A percentile compares a stretch with the other conserved stretches of the same genome.
Evolutionary conservation across 2,888 invertebrate species (phyloP).

Genomic region (Drosophila stalkeri): DNA sequence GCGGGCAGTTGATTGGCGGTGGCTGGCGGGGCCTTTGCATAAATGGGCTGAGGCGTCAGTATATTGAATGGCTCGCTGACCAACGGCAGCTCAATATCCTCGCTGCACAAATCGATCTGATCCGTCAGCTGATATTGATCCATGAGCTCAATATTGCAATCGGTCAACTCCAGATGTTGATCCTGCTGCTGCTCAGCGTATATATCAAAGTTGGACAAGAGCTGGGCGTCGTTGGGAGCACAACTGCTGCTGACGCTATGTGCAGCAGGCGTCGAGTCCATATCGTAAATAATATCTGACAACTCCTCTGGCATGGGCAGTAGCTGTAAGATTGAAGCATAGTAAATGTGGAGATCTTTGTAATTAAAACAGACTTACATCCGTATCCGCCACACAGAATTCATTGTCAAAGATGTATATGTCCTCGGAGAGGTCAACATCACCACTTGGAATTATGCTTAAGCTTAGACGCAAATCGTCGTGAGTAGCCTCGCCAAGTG

Average conservation of each 20-base stretch:
- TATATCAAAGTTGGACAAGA: constrained; percentile 73
- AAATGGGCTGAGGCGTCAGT: constrained; percentile 53
- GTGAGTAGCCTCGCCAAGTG: constrained; percentile 61
- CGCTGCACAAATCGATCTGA: constrained; percentile 82
- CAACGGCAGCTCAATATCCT: constrained; percentile 74
- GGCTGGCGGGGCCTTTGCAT: constrained; percentile 37
- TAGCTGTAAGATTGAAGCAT: constrained; percentile 12
- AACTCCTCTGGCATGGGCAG: constrained; percentile 79
- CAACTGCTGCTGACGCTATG: constrained; percentile 41
- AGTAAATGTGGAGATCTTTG: background rate
- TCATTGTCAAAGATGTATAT: constrained; percentile 80
- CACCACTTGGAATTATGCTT: constrained; percentile 62
- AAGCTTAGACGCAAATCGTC: constrained; percentile 58
- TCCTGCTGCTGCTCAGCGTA: constrained; percentile 62
- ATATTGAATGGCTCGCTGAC: constrained; percentile 74
- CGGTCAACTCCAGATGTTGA: constrained; percentile 80
- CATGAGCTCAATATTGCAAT: constrained; percentile 84
- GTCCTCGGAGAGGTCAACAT: constrained; percentile 65
- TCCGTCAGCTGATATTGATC: constrained; percentile 83
- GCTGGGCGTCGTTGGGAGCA: constrained; percentile 75
- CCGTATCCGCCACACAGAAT: constrained; percentile 52
- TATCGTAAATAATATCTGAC: constrained; percentile 78
- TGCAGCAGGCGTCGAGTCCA: constrained; percentile 40
- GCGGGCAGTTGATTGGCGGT: constrained; percentile 54
- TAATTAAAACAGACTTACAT: constrained; percentile 43